Evolutionary conservation across 2,797 vertebrate genomes (phyloP).

Genomic region (Myotis planiceps): DNA sequence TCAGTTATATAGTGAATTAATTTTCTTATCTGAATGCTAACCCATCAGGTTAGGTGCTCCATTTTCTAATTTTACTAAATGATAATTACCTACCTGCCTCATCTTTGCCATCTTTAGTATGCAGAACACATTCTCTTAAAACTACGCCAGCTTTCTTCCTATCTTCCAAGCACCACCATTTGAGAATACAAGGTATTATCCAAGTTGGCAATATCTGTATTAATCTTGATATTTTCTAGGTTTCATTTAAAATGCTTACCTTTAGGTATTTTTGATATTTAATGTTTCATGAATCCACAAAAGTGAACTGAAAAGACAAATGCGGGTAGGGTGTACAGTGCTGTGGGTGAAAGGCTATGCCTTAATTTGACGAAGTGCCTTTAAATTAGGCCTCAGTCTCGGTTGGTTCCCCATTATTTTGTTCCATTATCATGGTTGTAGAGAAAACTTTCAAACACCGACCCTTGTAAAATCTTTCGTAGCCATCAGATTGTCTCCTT

Average conservation of each 20-base stretch:
- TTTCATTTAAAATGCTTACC: conserved; percentile 72
- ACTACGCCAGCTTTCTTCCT: conserved; percentile 33
- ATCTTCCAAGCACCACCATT: not conserved
- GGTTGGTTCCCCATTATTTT: conserved; percentile 88
- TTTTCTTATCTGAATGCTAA: not conserved
- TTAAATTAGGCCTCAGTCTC: conserved; percentile 87
- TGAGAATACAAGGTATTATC: conserved; percentile 56
- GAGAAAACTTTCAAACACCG: conserved; percentile 85
- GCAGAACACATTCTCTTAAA: not conserved
- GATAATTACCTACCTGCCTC: not conserved
- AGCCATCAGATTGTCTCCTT: conserved; percentile 81
- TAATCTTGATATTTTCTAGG: conserved; percentile 64
- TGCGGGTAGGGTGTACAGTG: conserved; percentile 62
- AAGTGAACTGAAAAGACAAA: conserved; percentile 86
- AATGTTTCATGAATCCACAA: conserved; percentile 59
- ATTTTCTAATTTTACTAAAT: not conserved
- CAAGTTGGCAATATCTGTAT: conserved; percentile 53
- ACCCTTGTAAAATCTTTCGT: conserved; percentile 82
- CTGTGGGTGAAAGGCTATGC: conserved; percentile 86
- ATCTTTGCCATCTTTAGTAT: not conserved
- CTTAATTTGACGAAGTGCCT: conserved; percentile 86
- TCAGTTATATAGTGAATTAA: not conserved
- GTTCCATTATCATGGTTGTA: conserved; percentile 85
- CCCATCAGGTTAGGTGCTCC: not conserved
- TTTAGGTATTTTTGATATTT: conserved; percentile 77